Evolutionary conservation across 1,140 invertebrate species (phyloP).

Genomic region (Diabrotica undecimpunctata): DNA sequence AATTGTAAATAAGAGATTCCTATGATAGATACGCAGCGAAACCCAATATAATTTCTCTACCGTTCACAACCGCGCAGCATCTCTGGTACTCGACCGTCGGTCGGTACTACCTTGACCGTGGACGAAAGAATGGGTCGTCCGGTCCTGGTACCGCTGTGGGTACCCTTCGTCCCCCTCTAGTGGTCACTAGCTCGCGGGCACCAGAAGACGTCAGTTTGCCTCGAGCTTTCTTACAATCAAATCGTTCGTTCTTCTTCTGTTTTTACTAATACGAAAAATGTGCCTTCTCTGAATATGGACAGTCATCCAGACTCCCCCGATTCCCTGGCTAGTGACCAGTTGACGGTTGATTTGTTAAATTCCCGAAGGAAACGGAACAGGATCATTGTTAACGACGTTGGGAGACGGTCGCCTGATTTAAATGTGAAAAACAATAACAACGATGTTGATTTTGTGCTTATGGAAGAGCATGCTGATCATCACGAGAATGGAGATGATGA

Average conservation of each 20-base stretch:
- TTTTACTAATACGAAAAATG: conserved; percentile 32
- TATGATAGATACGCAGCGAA: conserved; percentile 3
- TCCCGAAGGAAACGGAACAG: conserved; percentile 39
- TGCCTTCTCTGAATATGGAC: conserved; percentile 34
- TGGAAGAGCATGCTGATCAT: conserved; percentile 48
- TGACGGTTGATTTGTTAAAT: conserved; percentile 42
- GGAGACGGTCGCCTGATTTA: conserved; percentile 43
- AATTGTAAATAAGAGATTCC: background rate
- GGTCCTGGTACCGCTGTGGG: background rate
- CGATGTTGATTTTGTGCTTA: conserved; percentile 58
- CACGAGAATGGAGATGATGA: conserved; percentile 51
- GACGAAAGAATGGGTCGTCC: background rate
- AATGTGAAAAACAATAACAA: conserved; percentile 48
- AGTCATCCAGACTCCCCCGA: conserved; percentile 45
- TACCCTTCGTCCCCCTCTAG: conserved; percentile 19
- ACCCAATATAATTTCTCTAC: background rate
- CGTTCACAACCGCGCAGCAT: background rate
- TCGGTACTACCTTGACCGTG: background rate
- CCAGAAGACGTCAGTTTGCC: conserved; percentile 43
- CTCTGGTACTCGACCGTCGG: conserved; percentile 2
- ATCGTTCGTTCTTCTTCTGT: conserved; percentile 3
- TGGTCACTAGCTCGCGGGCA: conserved; percentile 40
- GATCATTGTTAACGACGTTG: conserved; percentile 30
- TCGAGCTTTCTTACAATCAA: conserved; percentile 35
- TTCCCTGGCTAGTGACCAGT: conserved; percentile 44